These are phyloP conservation scores for Cinclus mexicanus DNA, from an alignment of 2,113 vertebrate species.

Conservation along the genomic window DNA sequence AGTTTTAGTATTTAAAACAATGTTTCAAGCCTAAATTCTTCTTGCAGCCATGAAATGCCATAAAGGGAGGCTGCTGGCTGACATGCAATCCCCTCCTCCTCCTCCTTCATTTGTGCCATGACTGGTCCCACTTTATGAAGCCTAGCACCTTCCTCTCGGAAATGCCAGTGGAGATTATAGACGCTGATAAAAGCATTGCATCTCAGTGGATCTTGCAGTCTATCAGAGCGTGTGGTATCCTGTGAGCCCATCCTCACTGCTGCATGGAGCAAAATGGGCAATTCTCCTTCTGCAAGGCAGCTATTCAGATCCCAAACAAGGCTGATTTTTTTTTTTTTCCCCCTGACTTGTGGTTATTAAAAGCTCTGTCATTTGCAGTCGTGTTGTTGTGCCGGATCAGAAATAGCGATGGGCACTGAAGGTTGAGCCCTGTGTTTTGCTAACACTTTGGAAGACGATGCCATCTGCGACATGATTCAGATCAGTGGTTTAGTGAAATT, in stretches of 20 bases:
- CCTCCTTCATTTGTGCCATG: not conserved
- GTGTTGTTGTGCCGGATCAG: not conserved
- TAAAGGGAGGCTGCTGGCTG: not conserved
- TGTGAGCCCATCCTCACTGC: not conserved
- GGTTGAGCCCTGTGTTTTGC: conserved; percentile 33
- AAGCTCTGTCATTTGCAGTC: conserved; percentile 23
- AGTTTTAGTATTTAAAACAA: not conserved
- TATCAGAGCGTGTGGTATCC: not conserved
- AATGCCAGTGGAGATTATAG: not conserved
- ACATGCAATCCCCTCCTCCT: not conserved
- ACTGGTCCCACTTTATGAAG: not conserved
- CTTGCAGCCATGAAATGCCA: not conserved
- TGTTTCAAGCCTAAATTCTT: not conserved
- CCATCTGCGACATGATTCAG: conserved; percentile 62
- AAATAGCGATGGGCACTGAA: not conserved
- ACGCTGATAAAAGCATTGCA: not conserved
- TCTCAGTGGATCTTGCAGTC: not conserved
- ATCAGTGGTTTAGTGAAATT: conserved; percentile 56
- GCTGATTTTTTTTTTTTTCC: not conserved
- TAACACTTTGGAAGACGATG: conserved; percentile 27
- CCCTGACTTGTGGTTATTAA: not conserved
- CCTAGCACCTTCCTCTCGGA: not conserved
- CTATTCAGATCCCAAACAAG: not conserved
- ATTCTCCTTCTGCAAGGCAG: conserved; percentile 47
- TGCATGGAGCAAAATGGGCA: conserved; percentile 35